phyloP scores from a whole-genome alignment of 1,140 invertebrate genomes.

The Drosophila punjabiensis region DNA sequence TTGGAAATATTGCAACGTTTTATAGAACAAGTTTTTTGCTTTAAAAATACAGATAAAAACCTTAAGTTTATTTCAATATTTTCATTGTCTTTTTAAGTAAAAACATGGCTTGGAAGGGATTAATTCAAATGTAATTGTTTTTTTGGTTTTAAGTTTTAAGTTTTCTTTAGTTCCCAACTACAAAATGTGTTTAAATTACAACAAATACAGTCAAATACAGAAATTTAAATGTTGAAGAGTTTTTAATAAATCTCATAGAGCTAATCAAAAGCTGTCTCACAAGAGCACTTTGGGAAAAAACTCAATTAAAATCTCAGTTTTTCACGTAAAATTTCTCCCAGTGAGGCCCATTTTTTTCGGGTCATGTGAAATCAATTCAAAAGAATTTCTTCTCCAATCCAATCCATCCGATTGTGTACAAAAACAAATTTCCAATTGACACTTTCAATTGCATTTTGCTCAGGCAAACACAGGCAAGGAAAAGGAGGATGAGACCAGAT shows the following conservation, averaged over 20 bases:
- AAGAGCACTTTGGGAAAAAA: neutral
- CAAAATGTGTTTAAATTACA: neutral
- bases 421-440: conserved; percentile 62
- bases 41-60: neutral
- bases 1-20: neutral
- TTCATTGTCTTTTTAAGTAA: neutral
- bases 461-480: conserved; percentile 52
- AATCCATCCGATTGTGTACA: conserved; percentile 40
- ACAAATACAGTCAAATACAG: neutral
- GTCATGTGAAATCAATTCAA: conserved; percentile 8
- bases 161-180: no score
- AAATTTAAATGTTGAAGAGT: neutral
- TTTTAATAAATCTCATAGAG: neutral
- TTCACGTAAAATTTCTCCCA: neutral
- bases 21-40: neutral
- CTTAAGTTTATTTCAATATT: neutral
- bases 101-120: neutral
- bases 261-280: neutral
- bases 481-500: neutral
- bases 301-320: neutral
- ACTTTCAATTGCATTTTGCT: conserved; percentile 62
- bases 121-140: no score
- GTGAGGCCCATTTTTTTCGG: neutral
- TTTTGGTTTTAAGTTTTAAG: neutral
- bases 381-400: conserved; percentile 4